phyloP scores from a whole-genome alignment of 53 echinoderm and acorn worm species.

The Antedon mediterranea region DNA sequence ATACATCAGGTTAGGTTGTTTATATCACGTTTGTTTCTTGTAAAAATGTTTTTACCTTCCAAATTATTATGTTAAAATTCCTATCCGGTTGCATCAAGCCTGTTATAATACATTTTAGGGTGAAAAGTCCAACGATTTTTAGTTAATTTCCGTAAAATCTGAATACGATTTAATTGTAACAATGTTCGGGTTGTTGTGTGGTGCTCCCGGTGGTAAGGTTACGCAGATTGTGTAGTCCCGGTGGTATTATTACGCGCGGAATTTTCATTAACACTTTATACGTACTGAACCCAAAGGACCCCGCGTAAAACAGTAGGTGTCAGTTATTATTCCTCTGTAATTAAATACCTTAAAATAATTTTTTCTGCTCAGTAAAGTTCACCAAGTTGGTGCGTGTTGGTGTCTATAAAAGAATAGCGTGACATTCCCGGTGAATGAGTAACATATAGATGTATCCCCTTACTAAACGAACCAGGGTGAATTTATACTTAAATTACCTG shows the following conservation, averaged over 20 bases:
- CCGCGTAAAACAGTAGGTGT: not conserved
- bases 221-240: not conserved
- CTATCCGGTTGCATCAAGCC: not conserved
- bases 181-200: not conserved
- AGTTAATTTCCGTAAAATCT: not conserved
- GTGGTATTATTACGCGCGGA: not conserved
- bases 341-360: not conserved
- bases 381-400: not conserved
- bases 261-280: not conserved
- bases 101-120: not conserved
- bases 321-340: not conserved
- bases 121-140: not conserved
- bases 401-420: not conserved
- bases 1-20: not conserved
- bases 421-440: not conserved
- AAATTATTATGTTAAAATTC: not conserved
- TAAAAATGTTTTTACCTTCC: not conserved
- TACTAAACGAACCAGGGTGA: not conserved
- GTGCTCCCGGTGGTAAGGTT: not conserved
- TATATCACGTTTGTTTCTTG: not conserved
- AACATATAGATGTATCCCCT: not conserved
- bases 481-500: not conserved
- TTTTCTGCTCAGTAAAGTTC: not conserved
- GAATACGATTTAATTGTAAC: not conserved
- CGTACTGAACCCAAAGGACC: not conserved